Base-by-base conservation (phyloP, 2,113 vertebrate species). In the Psephotus haematonotus region DNA sequence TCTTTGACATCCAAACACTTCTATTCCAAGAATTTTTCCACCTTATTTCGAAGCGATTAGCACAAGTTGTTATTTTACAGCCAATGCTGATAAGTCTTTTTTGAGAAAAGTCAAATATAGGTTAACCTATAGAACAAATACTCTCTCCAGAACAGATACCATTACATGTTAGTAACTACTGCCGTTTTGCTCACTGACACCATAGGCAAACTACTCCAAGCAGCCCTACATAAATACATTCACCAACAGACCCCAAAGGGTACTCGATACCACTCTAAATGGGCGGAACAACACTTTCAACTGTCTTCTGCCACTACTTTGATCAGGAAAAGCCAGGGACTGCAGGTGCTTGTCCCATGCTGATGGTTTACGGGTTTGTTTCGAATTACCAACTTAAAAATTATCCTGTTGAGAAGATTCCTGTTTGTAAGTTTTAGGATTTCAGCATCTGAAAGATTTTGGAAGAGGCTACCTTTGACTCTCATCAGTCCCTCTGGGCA, bases 141-240 rank as follows among this genome's bases (percentile, higher is more conserved):
- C 82, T 89, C 79, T 82, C 33, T 89, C 65, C 50, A 50, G 63
- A 87, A 77, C 1, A 85, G 69, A 93, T 43, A 82, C 11, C 74
- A 68, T 57, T 91, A 82, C 5, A 24, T n/a, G 50, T 74, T n/a
- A 27, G 86, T 68, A 94, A 96, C 94, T 39, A 86, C 23, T 94
- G 70, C 63, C 39, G 2, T 46, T 92, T 57, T 82, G 46, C 50
- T 91, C 39, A 59, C 18, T 33, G 57, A 35, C 13, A 59, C 22
- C 57, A 59, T 5, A 59, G 22, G 13, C 57, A 59, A 59, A 59
- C 33, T n/a, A n/a, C 57, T n/a, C 13, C 33, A 59, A 59, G 15
- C 71, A 94, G 44, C 55, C 65, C 84, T 55, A 70, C 77, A 67
- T 27, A 29, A 92, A 86, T 7, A 23, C 6, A 3, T 65, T 52